These are phyloP conservation scores for Eristalis intricaria DNA, from an alignment of 2,888 invertebrate species.

Conservation along the genomic window DNA sequence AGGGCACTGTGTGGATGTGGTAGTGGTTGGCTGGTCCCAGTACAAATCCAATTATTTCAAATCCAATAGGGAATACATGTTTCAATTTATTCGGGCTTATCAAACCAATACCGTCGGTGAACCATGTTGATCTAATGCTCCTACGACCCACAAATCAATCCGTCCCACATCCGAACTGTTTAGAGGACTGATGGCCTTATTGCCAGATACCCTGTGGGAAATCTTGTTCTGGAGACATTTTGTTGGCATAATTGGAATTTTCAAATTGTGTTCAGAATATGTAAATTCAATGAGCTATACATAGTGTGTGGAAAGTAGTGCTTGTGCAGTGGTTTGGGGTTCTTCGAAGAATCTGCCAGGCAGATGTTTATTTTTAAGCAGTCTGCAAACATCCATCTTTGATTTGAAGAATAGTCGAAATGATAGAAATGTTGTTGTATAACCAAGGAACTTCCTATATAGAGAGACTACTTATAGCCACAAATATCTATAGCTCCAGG, in stretches of 20 bases:
- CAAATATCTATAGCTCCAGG: too few species aligned
- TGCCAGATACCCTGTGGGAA: constrained; percentile 31
- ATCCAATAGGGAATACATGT: constrained; percentile 49
- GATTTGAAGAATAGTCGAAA: neutral
- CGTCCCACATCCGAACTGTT: constrained; percentile 26
- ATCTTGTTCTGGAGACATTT: constrained; percentile 17
- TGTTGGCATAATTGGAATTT: constrained; percentile 43
- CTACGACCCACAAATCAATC: constrained; percentile 53
- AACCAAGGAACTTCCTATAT: too few species aligned
- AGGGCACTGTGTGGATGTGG: neutral
- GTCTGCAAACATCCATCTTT: neutral
- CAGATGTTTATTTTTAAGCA: neutral
- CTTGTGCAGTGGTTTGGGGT: neutral
- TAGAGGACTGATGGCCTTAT: neutral
- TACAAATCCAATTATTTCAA: constrained; percentile 57
- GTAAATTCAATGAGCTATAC: neutral
- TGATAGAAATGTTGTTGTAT: neutral
- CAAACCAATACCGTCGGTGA: constrained; percentile 30
- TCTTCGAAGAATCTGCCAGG: neutral
- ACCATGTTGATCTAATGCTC: constrained; percentile 46
- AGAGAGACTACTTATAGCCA: too few species aligned
- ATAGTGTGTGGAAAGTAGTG: neutral
- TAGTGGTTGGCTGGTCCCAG: constrained; percentile 6
- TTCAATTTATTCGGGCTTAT: constrained; percentile 50
- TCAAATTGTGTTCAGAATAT: constrained; percentile 39